Conservation (phyloP, 35 echinoderm and acorn worm genomes). For the Acanthaster planci region DNA sequence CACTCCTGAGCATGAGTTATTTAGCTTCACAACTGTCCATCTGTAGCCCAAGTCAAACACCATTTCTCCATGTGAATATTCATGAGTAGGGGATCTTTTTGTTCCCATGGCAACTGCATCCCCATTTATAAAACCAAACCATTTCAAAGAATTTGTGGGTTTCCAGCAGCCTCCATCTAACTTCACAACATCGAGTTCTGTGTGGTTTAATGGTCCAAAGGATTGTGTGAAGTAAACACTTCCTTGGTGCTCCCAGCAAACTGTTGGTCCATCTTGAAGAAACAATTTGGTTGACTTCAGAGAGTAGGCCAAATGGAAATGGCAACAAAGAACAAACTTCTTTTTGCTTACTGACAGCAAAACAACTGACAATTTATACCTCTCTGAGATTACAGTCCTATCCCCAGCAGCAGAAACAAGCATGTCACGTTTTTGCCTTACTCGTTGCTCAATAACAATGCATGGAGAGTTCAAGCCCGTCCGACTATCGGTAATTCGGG, state of each 20-base stretch:
- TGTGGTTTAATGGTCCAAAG: neutral
- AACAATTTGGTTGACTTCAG: neutral
- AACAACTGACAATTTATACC: neutral
- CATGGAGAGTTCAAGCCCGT: neutral
- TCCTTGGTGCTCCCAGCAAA: neutral
- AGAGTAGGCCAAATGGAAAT: neutral
- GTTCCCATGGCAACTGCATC: constrained; percentile 22
- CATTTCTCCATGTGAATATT: neutral
- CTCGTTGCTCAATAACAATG: neutral
- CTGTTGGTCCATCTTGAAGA: neutral
- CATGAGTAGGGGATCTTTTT: neutral
- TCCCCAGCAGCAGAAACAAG: neutral
- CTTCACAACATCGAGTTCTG: neutral
- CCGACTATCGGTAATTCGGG: neutral
- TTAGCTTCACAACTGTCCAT: neutral
- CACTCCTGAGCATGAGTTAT: neutral
- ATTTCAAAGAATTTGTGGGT: neutral
- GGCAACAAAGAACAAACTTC: neutral
- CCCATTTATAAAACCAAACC: neutral
- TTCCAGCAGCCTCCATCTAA: neutral
- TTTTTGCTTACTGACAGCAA: neutral
- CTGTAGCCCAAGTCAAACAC: neutral
- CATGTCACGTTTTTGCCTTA: neutral
- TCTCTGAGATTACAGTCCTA: neutral
- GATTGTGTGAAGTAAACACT: neutral